Base-by-base conservation (phyloP, 2,113 vertebrate species). In the Elephantulus edwardii region DNA sequence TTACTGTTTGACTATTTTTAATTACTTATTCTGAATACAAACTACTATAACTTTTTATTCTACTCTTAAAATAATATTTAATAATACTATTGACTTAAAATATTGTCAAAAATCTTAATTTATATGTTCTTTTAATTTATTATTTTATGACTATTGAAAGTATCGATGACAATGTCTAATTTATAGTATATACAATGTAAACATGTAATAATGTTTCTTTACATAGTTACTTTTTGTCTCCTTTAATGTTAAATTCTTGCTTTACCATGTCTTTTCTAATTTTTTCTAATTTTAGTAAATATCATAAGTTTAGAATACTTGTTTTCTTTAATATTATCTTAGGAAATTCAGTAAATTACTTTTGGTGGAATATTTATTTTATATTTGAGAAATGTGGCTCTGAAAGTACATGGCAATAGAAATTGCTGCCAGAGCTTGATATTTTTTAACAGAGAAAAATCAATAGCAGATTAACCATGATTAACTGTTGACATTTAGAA, bases 401-500 rank as follows among this genome's bases (percentile, higher is more conserved):
- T 79, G 93, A 90, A 95, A 92, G 81, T 80, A 93, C 42, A 81
- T 83, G 82, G 40, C 95, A 60, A 91, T 92, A 83, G 71, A 95
- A 95, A 93, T 40, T 72, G 52, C 62, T 96, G 76, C 77, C 28
- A 50, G 82, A 89, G 95, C 54, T 91, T 87, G 93, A 17, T 95
- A 93, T 96, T 97, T 97, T 97, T 93, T 95, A 96, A 96, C 86
- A 94, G 88, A 95, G 88, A 85, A 93, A 96, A 94, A 96, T 97
- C 91, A 97, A 42, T 96, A 96, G 86, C 91, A 94, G 85, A 97
- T 96, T 95, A 97, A 62, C 79, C 66, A 91, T 97, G 91, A 97
- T 97, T 97, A 96, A 75, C 93, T 97, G 94, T 87, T 98, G 97
- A 96, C 95, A 97, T 97, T 98, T 97, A 96, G 75, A 95, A 95